Conservation (phyloP, 1,140 invertebrate genomes). For the Chrysomallon squamiferum region DNA sequence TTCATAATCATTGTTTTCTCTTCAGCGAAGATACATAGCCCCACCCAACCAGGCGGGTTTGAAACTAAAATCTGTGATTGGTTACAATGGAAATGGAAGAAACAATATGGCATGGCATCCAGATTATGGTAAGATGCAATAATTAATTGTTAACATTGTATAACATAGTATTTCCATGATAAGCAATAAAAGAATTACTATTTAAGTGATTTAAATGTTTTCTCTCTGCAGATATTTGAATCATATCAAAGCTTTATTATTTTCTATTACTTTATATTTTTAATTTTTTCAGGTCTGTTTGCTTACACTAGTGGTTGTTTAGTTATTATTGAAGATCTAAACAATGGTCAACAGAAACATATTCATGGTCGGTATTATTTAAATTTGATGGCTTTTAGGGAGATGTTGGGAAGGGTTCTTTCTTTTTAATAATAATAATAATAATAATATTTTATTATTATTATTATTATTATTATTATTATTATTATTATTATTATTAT, state of each 20-base stretch:
- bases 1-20: not conserved
- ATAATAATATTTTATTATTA: no score
- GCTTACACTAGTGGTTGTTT: slow-evolving; percentile 58
- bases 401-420: no score
- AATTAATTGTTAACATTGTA: no score
- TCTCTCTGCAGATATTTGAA: not conserved
- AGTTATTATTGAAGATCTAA: slow-evolving; percentile 60
- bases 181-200: no score
- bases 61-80: slow-evolving; percentile 56
- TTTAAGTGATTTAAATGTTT: no score
- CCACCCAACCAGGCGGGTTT: slow-evolving; percentile 61
- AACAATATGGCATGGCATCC: slow-evolving; percentile 60
- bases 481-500: no score
- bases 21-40: slow-evolving; percentile 58
- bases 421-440: no score
- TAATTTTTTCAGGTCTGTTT: slow-evolving; percentile 53
- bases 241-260: no score
- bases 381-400: no score
- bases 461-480: no score
- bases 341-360: slow-evolving; percentile 53
- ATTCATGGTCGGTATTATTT: slow-evolving; percentile 34
- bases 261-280: no score
- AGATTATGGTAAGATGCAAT: slow-evolving; percentile 57
- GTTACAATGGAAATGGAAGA: slow-evolving; percentile 62
- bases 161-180: not conserved